phyloP scores from a whole-genome alignment of 2,113 vertebrate genomes.

The Petaurus breviceps region DNA sequence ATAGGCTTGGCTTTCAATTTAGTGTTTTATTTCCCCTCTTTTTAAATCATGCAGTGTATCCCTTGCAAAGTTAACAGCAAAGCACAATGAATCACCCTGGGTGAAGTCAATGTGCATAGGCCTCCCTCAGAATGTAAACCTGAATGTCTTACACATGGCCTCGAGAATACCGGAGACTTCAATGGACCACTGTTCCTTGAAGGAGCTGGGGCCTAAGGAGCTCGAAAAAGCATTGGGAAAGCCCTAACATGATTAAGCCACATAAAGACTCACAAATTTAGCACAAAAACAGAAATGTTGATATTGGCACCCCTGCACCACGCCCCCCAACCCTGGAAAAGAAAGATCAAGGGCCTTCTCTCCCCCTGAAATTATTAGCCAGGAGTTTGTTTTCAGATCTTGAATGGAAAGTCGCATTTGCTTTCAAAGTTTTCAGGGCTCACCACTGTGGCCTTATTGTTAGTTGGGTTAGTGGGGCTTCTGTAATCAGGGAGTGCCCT shows the following conservation, averaged over 20 bases:
- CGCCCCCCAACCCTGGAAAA: constrained; percentile 54
- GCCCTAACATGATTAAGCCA: constrained; percentile 80
- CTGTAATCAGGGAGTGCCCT: constrained; percentile 61
- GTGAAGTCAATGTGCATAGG: constrained; percentile 67
- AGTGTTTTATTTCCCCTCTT: constrained; percentile 5
- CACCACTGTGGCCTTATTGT: constrained; percentile 74
- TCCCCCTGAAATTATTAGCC: constrained; percentile 73
- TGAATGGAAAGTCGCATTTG: constrained; percentile 80
- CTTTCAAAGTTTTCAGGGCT: constrained; percentile 77
- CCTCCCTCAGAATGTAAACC: constrained; percentile 72
- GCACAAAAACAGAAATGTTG: constrained; percentile 77
- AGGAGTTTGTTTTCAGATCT: constrained; percentile 80
- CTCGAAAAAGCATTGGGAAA: constrained; percentile 75
- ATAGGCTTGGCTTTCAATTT: constrained; percentile 29
- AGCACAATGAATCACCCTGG: constrained; percentile 65
- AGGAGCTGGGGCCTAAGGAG: constrained; percentile 72
- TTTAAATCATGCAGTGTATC: constrained; percentile 35
- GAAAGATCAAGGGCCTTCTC: constrained; percentile 75
- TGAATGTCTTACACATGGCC: constrained; percentile 73
- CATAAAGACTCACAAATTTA: constrained; percentile 80
- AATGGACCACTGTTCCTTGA: constrained; percentile 71
- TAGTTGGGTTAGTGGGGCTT: constrained; percentile 67
- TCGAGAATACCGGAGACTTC: constrained; percentile 70
- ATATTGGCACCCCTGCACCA: constrained; percentile 73
- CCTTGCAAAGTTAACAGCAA: constrained; percentile 76